Evolutionary conservation across 30 jellyfish, hydroid and myxozoan species (phyloP), one percentile per base, ranked within the genome.

Genomic region (Cassiopea xamachana): DNA sequence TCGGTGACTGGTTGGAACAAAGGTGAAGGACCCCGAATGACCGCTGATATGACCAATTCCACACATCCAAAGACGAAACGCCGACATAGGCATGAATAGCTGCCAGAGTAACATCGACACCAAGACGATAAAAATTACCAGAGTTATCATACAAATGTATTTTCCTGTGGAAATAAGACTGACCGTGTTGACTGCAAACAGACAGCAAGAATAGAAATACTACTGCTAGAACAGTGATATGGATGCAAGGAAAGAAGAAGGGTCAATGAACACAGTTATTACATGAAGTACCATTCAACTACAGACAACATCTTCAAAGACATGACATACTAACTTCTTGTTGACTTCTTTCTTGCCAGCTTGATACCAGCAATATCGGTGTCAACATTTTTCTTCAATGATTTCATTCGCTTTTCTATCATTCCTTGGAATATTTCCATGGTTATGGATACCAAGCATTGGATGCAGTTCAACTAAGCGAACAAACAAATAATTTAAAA

Each of bases 21-120:
- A 93, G 48, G 27, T 49, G 84, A 84, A 93, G 48, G 69, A 58
- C 79, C 94, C 93, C 10, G 75, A 79, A 48, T 80, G 92, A 39
- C 90, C 93, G 8, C 45, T 15, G 39, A 84, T 82, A 59, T 91
- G 43, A n/a, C 97, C 98, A 18, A 5, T 49, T 61, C 47, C 84
- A 75, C 98, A 94, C 10, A 69, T 15, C 75, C 64, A 84, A 12
- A 67, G 62, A 1, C 97, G 95, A 44, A 79, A 90, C 12, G 96
- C 96, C 6, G 97, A 50, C 73, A 97, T 97, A 2, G 98, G 98
- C 90, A 85, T 82, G 74, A 94, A 94, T 0, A 89, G 7, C 78
- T 94, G 98, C 95, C 95, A 90, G 16, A 94, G 61, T 19, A 94
- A 77, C 17, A 90, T 72, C 86, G 94, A 82, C 75, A 85, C 86